Evolutionary conservation across 2,797 vertebrate species (phyloP).

Genomic region (Muscicapa striata): DNA sequence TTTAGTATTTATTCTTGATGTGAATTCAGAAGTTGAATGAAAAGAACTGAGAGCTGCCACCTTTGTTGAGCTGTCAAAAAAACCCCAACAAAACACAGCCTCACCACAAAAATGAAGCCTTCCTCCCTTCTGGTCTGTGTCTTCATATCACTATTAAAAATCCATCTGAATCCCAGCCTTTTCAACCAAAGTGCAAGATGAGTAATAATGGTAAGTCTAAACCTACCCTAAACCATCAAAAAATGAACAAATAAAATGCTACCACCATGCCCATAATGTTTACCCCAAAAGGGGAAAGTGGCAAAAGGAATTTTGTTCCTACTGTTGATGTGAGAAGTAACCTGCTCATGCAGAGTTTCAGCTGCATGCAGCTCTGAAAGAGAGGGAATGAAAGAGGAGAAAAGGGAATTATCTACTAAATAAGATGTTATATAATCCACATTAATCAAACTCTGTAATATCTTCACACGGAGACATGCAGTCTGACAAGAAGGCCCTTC

Average conservation of each 20-base stretch:
- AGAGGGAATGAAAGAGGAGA: neutral
- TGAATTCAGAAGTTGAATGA: neutral
- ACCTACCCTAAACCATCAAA: neutral
- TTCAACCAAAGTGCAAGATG: neutral
- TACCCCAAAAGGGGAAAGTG: neutral
- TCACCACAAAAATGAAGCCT: neutral
- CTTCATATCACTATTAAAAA: neutral
- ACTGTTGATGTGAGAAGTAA: neutral
- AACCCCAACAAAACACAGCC: rapidly evolving
- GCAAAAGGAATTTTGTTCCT: neutral
- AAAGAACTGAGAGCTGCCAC: neutral
- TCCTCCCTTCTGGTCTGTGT: neutral
- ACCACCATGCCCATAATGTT: neutral
- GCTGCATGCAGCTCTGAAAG: neutral
- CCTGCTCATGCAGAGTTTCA: neutral
- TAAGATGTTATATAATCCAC: neutral
- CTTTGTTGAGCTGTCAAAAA: neutral
- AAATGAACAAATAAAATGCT: neutral
- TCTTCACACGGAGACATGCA: neutral
- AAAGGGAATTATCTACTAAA: neutral
- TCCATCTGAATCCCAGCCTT: neutral
- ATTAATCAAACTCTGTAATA: neutral
- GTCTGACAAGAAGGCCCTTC: neutral
- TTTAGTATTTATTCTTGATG: neutral
- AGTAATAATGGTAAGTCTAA: neutral